These are phyloP conservation scores for Coleophora flavipennella DNA, from an alignment of 2,888 invertebrate genomes.

Conservation along the genomic window DNA sequence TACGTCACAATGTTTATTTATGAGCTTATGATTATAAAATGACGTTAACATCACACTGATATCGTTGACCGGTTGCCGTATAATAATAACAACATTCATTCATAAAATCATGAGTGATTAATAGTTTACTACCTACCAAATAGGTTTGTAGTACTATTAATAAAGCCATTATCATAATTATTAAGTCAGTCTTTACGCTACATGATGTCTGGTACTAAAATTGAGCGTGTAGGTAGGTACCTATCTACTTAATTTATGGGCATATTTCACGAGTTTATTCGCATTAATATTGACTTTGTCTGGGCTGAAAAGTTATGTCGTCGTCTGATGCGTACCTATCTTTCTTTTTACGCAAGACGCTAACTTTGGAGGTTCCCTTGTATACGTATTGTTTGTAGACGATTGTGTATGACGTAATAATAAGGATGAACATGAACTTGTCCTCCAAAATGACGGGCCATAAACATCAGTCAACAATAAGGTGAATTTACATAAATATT, in stretches of 20 bases:
- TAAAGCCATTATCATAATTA: conserved; percentile 66
- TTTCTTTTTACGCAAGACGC: too few relatives aligned
- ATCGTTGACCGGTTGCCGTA: conserved; percentile 61
- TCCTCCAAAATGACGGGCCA: conserved; percentile 64
- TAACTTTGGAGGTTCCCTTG: too few relatives aligned
- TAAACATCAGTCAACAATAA: conserved; percentile 66
- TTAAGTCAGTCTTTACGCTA: conserved; percentile 67
- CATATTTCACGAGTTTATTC: conserved; percentile 20
- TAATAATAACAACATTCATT: conserved; percentile 65
- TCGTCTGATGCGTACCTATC: too few relatives aligned
- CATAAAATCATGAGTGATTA: conserved; percentile 60
- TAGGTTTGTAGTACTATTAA: conserved; percentile 63
- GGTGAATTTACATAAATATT: conserved; percentile 67
- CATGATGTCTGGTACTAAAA: conserved; percentile 44
- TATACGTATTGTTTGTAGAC: too few relatives aligned
- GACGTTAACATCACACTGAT: conserved; percentile 65
- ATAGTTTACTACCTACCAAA: conserved; percentile 62
- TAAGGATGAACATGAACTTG: conserved; percentile 44
- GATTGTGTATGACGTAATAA: too few relatives aligned
- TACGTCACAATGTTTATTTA: conserved; percentile 54
- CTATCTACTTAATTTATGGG: too few relatives aligned
- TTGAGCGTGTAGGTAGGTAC: conserved; percentile 46
- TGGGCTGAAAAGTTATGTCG: too few relatives aligned
- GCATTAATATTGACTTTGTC: conserved; percentile 7
- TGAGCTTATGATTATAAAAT: conserved; percentile 70